Evolutionary conservation across 2,113 vertebrate species (phyloP), one percentile per base, ranked within the genome.

Genomic region (Misgurnus anguillicaudatus): DNA sequence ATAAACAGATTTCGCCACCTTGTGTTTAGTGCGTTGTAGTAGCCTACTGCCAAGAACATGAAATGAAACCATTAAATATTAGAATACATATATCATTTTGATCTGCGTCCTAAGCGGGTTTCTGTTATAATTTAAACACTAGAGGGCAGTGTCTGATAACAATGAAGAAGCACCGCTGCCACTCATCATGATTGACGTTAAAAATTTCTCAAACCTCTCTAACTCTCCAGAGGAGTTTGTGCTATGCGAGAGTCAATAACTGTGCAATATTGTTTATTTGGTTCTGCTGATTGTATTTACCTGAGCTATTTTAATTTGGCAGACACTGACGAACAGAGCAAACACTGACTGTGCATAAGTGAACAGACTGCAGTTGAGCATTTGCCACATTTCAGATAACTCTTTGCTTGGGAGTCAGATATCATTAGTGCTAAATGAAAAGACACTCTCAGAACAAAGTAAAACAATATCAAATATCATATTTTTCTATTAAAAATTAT

Each of bases 111-210:
- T 45, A 45, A 7, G 10, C 7, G 2, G 10, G 42, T 45, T 10
- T 10, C 2, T 45, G 10, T 45, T 45, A 7, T 45, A 45, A 45
- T 21, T 42, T 10, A 55, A n/a, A 16, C 81, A 70, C 51, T 14
- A 80, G 77, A 76, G 64, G 81, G 77, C 81, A 79, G 77, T 80
- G 58, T 80, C 58, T 55, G 58, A 38, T 38, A 64, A 24, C 42
- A 70, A 19, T 65, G 45, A 71, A 70, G 75, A 31, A 36, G 57
- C 17, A 45, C 42, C 57, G 51, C 53, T 72, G 9, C 13, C 19
- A 13, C 53, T 2, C 14, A 69, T 14, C 13, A 68, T 9, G 24
- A 62, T 48, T 41, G 36, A 36, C 38, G 61, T 13, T 5, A 74
- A 65, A 66, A n/a, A 66, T 77, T 13, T 45, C 38, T n/a, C 4